Evolutionary conservation across 2,113 vertebrate species (phyloP).

Genomic region (Oncorhynchus nerka): DNA sequence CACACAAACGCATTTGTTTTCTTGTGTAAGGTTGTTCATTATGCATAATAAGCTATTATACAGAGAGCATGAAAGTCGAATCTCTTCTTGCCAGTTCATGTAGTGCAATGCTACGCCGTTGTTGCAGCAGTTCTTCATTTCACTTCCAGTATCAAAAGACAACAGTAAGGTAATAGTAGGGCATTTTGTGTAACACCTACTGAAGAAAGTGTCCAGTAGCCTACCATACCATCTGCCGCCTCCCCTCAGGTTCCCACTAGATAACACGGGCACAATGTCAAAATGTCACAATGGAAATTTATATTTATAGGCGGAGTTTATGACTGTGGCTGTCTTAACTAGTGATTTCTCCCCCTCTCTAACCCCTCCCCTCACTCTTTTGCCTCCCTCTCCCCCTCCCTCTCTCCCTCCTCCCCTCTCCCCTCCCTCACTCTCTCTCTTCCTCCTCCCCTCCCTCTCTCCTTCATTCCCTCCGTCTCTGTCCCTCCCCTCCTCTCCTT

Average conservation of each 20-base stretch:
- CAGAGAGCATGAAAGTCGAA: conserved; percentile 43
- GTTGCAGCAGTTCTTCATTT: neutral
- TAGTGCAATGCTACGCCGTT: neutral
- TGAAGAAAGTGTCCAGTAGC: conserved; percentile 4
- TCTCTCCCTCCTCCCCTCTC: too few relatives aligned
- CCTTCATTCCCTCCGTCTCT: too few relatives aligned
- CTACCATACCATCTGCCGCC: conserved; percentile 54
- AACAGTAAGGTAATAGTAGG: neutral
- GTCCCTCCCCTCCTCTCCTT: fast-evolving
- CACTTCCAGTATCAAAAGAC: neutral
- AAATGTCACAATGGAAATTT: too few relatives aligned
- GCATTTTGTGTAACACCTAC: neutral
- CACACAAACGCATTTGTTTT: neutral
- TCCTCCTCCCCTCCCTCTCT: too few relatives aligned
- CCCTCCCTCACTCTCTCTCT: too few relatives aligned
- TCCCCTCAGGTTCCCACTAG: neutral
- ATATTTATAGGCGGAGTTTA: too few relatives aligned
- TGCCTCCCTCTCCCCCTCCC: too few relatives aligned
- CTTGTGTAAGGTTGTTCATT: neutral
- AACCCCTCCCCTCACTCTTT: too few relatives aligned
- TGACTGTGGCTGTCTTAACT: too few relatives aligned
- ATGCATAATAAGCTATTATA: neutral
- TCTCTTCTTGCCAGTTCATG: neutral
- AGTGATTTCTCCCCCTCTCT: too few relatives aligned
- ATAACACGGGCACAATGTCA: too few relatives aligned